Base-by-base conservation (phyloP, 2,888 invertebrate species). In the Melolontha melolontha region DNA sequence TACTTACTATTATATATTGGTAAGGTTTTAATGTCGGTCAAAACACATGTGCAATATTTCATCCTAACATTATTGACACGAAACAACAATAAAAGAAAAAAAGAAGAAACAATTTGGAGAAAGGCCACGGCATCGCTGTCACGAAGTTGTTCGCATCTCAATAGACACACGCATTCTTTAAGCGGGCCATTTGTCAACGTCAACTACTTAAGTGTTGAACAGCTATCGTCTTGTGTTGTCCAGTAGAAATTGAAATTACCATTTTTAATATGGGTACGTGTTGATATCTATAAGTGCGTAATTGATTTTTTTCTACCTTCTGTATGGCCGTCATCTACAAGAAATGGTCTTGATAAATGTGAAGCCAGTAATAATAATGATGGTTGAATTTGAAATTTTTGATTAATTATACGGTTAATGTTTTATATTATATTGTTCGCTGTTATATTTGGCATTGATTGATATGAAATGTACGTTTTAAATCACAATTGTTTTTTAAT, bases 121-220 rank as follows among this genome's bases (percentile, higher is more conserved):
- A 29, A 59, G 59, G 29, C n/a, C 27, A 39, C 16, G 16, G 27
- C 59, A 44, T 47, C 44, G 29, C 59, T 59, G 59, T 59, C 59
- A 59, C 22, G 59, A 44, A 59, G 14, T 29, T 40, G 59, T 44
- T 59, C 59, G 59, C 47, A 29, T 59, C 59, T 59, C 59, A 59
- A 59, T 59, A 59, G 47, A 14, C 47, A 47, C 47, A 16, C 44
- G 44, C 27, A 59, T 59, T 59, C 42, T 59, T 59, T 59, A 44
- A 59, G 44, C 44, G 59, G 16, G 14, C 47, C 59, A 59, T 59
- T 59, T 47, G 44, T 59, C 59, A 59, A 59, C 47, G 59, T 59
- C 59, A 59, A 59, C 59, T 59, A 59, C 59, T 59, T 59, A 44
- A 59, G 59, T 59, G 44, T 40, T 17, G 59, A 59, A 59, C 59